Conservation (phyloP, 2,888 invertebrate species). For the Scrobipalpa atriplicella region DNA sequence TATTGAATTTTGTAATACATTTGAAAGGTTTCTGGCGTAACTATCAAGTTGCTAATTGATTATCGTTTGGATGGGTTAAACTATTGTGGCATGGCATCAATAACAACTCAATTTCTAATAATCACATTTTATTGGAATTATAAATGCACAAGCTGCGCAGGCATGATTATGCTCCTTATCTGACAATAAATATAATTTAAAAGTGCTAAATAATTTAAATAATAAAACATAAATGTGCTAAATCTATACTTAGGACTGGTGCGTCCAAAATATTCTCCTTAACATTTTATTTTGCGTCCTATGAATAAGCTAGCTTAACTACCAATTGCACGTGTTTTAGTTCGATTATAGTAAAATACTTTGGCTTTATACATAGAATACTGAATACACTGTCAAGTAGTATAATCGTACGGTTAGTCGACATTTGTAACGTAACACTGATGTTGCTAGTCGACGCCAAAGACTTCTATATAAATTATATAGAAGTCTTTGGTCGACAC, state of each 20-base stretch:
- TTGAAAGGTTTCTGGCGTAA: background rate
- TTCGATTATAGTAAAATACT: constrained; percentile 18
- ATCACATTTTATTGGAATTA: constrained; percentile 81
- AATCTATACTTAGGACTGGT: constrained; percentile 74
- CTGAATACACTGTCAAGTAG: background rate
- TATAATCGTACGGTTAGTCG: background rate
- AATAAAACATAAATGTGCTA: constrained; percentile 62
- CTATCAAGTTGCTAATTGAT: background rate
- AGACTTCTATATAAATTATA: too few species aligned
- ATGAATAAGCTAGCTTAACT: constrained; percentile 36
- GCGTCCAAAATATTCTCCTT: constrained; percentile 62
- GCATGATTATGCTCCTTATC: constrained; percentile 67
- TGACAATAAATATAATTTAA: constrained; percentile 72
- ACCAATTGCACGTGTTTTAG: constrained; percentile 47
- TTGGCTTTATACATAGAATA: constrained; percentile 21
- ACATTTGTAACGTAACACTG: background rate
- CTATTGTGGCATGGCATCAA: background rate
- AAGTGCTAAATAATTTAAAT: constrained; percentile 74
- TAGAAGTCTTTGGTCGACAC: too few species aligned
- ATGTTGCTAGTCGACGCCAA: too few species aligned
- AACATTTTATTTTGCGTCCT: constrained; percentile 52
- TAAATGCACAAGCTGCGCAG: constrained; percentile 77
- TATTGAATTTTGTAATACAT: background rate
- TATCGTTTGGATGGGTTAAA: background rate
- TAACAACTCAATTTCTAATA: constrained; percentile 63